phyloP scores from a whole-genome alignment of 1,140 invertebrate species.

The Lucilia sericata region DNA sequence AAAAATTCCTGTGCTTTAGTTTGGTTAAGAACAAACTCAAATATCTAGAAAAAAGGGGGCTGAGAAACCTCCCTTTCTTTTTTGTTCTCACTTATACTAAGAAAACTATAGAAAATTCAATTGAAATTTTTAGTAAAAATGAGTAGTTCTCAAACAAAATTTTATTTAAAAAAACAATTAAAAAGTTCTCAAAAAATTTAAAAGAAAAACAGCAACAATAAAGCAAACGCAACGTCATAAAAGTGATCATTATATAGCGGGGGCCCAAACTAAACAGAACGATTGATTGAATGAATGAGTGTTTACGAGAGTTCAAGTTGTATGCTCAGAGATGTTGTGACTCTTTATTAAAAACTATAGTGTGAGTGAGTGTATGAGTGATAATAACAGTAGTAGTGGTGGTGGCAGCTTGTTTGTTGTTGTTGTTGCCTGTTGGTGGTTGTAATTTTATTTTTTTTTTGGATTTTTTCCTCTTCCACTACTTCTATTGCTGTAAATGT shows the following conservation, averaged over 20 bases:
- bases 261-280: not conserved
- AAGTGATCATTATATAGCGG: slow-evolving; percentile 20
- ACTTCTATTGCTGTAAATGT: not conserved
- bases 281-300: not conserved
- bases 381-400: not conserved
- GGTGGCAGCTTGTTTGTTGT: not conserved
- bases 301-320: not conserved
- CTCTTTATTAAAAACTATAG: not conserved
- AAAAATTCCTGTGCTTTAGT: too few species aligned
- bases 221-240: slow-evolving; percentile 31
- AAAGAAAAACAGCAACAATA: not conserved
- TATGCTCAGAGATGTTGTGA: not conserved
- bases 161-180: not conserved
- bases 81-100: not conserved
- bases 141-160: too few species aligned
- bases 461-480: too few species aligned
- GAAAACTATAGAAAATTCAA: too few species aligned
- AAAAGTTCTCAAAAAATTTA: not conserved
- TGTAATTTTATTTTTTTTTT: not conserved
- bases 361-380: too few species aligned
- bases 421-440: not conserved
- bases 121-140: not conserved
- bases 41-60: not conserved
- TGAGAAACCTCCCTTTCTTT: not conserved
- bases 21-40: not conserved